Base-by-base conservation (phyloP, 2,113 vertebrate genomes). In the Arothron firmamentum region DNA sequence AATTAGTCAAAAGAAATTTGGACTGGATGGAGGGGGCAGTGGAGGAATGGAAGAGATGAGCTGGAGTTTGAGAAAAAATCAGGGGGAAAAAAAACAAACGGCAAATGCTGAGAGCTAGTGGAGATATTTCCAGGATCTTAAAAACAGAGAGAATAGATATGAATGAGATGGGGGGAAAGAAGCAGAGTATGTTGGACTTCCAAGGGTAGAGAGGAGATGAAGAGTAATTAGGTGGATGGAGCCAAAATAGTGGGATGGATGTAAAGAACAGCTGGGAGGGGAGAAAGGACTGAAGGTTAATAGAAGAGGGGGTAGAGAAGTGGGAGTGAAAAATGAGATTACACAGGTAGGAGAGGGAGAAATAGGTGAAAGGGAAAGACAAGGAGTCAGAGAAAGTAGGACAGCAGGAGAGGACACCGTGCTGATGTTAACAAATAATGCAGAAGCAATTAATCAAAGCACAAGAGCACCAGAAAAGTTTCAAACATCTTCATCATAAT, bases 1-100 rank as follows among this genome's bases (percentile, higher is more conserved):
- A 85, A 85, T 85, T 85, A 86, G 71, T 58, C 68, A 65, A 67
- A 72, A 60, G 50, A 78, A 76, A 82, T 59, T 67, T 61, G 53
- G 65, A 65, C 60, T 67, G 62, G 62, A 59, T 5, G 48, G 62
- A 52, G 65, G 41, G 19, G 23, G 45, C 12, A 34, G 31, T 28
- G 18, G 21, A 56, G 3, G 42, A 49, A 34, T 11, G 20, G 31
- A 56, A 42, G 34, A 38, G 9, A 38, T 38, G 10, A 62, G 18
- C 6, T 16, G 16, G 50, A 60, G 34, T 38, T 38, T 38, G 34
- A 38, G 34, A 4, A 38, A 38, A 38, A 38, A 34, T 2, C 5
- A 34, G 1, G 34, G 1, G 34, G 10, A 2, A 11, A 38, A 38
- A 38, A 12, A 28, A 28, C 25, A 28, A 28, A 28, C 25, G 6